Percentiles rank a stretch among this genome's conserved stretches.
These are phyloP conservation scores for Dryomyza anilis DNA, from an alignment of 2,888 invertebrate species.

Conservation along the genomic window DNA sequence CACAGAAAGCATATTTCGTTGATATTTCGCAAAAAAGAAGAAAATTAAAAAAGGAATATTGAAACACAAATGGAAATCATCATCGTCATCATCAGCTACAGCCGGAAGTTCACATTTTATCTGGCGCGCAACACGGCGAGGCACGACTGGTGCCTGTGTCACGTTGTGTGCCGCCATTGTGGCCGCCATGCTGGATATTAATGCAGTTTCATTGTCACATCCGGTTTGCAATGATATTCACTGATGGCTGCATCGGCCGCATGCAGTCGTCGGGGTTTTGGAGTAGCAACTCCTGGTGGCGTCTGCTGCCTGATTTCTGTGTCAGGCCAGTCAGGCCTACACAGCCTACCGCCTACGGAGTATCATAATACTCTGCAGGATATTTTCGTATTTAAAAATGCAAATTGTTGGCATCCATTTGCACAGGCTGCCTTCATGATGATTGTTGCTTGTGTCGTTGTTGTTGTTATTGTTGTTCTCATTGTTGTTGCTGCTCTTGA, in stretches of 20 bases:
- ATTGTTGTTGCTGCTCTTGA: background rate
- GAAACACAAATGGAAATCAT: too few species aligned
- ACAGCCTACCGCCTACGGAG: background rate
- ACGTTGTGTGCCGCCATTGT: background rate
- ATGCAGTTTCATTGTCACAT: constrained; percentile 54
- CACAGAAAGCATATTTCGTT: too few species aligned
- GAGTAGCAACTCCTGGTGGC: background rate
- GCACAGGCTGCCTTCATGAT: too few species aligned
- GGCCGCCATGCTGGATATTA: constrained; percentile 38
- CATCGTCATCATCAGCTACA: constrained; percentile 1
- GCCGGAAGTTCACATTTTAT: constrained; percentile 18
- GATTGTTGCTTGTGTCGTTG: background rate
- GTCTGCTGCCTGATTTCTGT: background rate
- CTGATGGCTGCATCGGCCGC: constrained; percentile 15
- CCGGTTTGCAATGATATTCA: constrained; percentile 50
- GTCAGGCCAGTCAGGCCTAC: background rate
- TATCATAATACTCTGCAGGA: background rate
- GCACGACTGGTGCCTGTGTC: background rate
- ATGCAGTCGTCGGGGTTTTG: background rate
- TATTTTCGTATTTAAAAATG: constrained; percentile 15
- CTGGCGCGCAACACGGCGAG: constrained; percentile 4
- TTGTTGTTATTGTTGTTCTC: background rate
- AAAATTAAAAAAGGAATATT: too few species aligned
- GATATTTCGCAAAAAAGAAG: too few species aligned
- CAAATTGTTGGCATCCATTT: constrained; percentile 10